Evolutionary conservation across 2,113 vertebrate genomes (phyloP), one percentile per base, ranked within the genome.

Genomic region (Xiphophorus couchianus): DNA sequence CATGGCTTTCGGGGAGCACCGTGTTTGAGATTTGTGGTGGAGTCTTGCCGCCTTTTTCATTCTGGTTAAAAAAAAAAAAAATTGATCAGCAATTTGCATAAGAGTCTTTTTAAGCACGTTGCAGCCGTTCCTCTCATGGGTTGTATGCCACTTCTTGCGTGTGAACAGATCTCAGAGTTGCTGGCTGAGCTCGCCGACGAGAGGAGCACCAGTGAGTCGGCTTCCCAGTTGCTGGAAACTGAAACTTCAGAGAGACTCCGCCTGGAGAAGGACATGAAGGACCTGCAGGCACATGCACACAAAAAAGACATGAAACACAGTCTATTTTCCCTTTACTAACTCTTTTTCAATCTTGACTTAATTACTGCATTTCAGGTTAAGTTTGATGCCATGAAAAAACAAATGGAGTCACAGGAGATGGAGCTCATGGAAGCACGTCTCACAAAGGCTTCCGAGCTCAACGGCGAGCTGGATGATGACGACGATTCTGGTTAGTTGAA

Each of bases 381-480:
- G 86, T 97, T 95, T 0, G 98, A 98, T 9, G 86, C 91, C 2
- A 91, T 96, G 90, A 98, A 96, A 93, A 99, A 99, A 80, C 95
- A 97, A 79, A 94, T 96, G 93, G 97, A 97, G 29, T 93, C 95
- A 0, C 97, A 99, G 96, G 97, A 99, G 83, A 95, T 99, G 95
- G 98, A 99, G 81, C 94, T 99, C 92, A 98, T 98, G 96, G 98
- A 99, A 78, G 95, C 97, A 66, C 94, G 97, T 28, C 96, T 99
- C 39, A 95, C 98, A 89, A 95, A 96, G 63, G 95, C 97, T 0
- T 95, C 97, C 0, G 98, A 99, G 65, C 93, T 99, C 88, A 99
- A 99, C 0, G 97, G 97, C 19, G 96, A 98, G 69, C 77, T 97
- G 1, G 96, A 97, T 0, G 95, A 96, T 0, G 97, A 96, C 0